phyloP scores from a whole-genome alignment of 2,113 vertebrate species.

The Astur gentilis region DNA sequence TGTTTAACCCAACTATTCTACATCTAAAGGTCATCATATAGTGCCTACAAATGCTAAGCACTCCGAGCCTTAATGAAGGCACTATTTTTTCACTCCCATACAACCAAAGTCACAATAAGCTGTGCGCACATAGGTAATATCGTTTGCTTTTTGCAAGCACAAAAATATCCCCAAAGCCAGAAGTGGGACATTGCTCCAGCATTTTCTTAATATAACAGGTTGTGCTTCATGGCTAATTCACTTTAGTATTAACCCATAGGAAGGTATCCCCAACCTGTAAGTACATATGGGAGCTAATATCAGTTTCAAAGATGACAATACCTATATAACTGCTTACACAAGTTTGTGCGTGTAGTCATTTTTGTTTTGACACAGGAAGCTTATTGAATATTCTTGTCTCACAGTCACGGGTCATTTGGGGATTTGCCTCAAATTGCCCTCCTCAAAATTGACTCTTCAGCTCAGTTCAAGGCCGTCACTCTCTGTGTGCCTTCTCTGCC shows the following conservation, averaged over 20 bases:
- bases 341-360: background rate
- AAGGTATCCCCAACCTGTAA: background rate
- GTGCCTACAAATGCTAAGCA: background rate
- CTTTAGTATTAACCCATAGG: background rate
- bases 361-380: background rate
- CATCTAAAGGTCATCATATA: background rate
- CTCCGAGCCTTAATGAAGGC: background rate
- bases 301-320: background rate
- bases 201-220: background rate
- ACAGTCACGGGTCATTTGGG: background rate
- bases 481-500: background rate
- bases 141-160: fast-evolving
- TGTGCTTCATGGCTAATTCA: background rate
- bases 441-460: background rate
- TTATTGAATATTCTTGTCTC: background rate
- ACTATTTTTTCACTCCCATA: background rate
- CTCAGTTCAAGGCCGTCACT: background rate
- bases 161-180: background rate
- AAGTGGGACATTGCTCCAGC: background rate
- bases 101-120: background rate
- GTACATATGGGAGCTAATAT: background rate
- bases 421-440: background rate
- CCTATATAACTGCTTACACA: background rate
- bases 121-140: background rate
- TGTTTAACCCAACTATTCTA: background rate